A percentile compares a stretch with the other conserved stretches of the same genome.
These are phyloP conservation scores for Ectemnius continuus DNA, from an alignment of 2,888 invertebrate species.

Conservation along the genomic window DNA sequence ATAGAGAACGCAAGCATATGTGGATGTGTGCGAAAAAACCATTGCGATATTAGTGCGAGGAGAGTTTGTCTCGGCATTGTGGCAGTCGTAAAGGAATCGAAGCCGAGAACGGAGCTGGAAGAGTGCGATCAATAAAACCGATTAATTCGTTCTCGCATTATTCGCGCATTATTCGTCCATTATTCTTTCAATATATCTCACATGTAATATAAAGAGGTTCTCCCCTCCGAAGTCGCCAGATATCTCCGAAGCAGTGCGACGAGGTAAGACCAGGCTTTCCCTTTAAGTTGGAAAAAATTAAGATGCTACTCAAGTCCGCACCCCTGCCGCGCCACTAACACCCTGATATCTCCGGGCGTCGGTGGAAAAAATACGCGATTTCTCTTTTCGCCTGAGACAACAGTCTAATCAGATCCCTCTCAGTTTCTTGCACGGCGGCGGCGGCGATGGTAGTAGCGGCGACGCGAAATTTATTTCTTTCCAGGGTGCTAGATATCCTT, in stretches of 20 bases:
- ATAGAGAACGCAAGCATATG: too few relatives aligned
- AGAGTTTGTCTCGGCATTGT: too few relatives aligned
- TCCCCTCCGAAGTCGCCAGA: neutral
- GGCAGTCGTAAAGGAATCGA: too few relatives aligned
- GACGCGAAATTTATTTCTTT: too few relatives aligned
- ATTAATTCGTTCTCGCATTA: constrained; percentile 16
- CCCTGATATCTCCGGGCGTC: neutral
- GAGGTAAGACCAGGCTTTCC: neutral
- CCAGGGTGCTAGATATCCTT: neutral
- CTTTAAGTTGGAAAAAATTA: constrained; percentile 39
- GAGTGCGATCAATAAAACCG: neutral
- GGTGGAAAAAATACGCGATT: constrained; percentile 17
- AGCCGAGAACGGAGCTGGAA: constrained; percentile 4
- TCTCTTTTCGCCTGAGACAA: constrained; percentile 30
- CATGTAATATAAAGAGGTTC: too few relatives aligned
- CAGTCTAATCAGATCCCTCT: constrained; percentile 48
- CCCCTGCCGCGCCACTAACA: neutral
- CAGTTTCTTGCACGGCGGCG: neutral
- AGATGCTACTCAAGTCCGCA: constrained; percentile 28
- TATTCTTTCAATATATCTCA: too few relatives aligned
- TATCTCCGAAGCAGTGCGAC: neutral
- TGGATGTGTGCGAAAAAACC: too few relatives aligned
- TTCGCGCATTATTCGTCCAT: constrained; percentile 1
- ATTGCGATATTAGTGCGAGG: too few relatives aligned
- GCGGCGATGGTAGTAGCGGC: too few relatives aligned